Evolutionary conservation across 1,140 invertebrate species (phyloP).

Genomic region (Propsilocerus akamusi): DNA sequence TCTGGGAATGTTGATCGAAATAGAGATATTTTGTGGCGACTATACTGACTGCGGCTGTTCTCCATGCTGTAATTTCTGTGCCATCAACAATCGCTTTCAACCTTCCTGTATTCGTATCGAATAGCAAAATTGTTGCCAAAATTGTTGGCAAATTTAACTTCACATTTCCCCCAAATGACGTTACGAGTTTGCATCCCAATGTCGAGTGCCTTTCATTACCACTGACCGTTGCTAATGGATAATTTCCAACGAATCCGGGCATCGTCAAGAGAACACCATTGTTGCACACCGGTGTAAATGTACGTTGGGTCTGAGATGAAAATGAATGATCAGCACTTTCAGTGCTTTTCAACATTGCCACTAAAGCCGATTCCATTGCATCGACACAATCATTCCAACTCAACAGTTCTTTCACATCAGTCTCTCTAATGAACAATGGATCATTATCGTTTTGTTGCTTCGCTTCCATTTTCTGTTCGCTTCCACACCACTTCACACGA

Average conservation of each 20-base stretch:
- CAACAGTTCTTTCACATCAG: not conserved
- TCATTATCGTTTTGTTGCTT: not conserved
- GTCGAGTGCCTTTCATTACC: constrained; percentile 12
- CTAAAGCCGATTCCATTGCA: constrained; percentile 14
- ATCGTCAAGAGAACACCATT: constrained; percentile 22
- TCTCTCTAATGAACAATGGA: not conserved
- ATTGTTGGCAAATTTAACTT: constrained; percentile 21
- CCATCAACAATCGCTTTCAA: constrained; percentile 24
- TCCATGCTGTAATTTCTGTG: constrained; percentile 33
- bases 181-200: constrained; percentile 29
- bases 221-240: constrained; percentile 5
- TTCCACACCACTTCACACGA: not conserved
- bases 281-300: constrained; percentile 8
- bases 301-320: constrained; percentile 9
- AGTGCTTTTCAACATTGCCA: constrained; percentile 6
- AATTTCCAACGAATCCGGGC: constrained; percentile 27
- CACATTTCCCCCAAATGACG: constrained; percentile 22
- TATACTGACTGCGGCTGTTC: constrained; percentile 37
- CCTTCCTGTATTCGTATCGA: constrained; percentile 24
- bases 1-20: constrained; percentile 9
- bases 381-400: constrained; percentile 5
- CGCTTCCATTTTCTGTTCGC: not conserved
- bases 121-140: constrained; percentile 25
- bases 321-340: not conserved
- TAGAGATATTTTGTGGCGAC: constrained; percentile 35